phyloP scores from a whole-genome alignment of 2,113 vertebrate genomes.

The Catharus fuscescens region DNA sequence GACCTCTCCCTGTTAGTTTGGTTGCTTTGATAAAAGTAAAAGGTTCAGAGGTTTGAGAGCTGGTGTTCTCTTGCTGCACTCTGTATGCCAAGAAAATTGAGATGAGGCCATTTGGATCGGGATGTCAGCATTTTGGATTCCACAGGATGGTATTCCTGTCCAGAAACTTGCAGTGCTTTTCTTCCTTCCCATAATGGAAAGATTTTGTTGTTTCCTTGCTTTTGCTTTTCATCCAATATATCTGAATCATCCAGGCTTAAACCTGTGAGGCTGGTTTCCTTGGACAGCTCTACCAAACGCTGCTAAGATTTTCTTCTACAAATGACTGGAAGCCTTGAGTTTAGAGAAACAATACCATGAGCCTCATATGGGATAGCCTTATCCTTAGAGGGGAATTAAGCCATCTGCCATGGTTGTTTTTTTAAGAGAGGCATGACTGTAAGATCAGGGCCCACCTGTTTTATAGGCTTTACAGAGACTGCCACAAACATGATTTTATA shows the following conservation, averaged over 20 bases:
- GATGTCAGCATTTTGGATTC: background rate
- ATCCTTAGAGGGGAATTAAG: background rate
- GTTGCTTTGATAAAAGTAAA: constrained; percentile 6
- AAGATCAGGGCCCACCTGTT: background rate
- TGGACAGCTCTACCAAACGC: background rate
- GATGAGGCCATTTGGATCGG: background rate
- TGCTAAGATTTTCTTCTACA: background rate
- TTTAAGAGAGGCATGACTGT: background rate
- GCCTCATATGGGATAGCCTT: background rate
- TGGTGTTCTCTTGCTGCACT: background rate
- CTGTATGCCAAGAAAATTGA: background rate
- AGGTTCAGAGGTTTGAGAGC: background rate
- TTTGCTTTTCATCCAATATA: background rate
- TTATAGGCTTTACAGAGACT: background rate
- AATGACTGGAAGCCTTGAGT: background rate
- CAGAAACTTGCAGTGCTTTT: background rate
- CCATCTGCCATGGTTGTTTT: background rate
- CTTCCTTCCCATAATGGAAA: background rate
- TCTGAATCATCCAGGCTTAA: background rate
- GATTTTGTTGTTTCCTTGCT: background rate
- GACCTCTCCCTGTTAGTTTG: background rate
- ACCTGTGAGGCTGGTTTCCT: background rate
- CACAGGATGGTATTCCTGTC: background rate
- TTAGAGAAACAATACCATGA: background rate
- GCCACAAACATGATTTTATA: background rate